These are phyloP conservation scores for Magallana angulata DNA, from an alignment of 1,140 invertebrate genomes.

Conservation along the genomic window DNA sequence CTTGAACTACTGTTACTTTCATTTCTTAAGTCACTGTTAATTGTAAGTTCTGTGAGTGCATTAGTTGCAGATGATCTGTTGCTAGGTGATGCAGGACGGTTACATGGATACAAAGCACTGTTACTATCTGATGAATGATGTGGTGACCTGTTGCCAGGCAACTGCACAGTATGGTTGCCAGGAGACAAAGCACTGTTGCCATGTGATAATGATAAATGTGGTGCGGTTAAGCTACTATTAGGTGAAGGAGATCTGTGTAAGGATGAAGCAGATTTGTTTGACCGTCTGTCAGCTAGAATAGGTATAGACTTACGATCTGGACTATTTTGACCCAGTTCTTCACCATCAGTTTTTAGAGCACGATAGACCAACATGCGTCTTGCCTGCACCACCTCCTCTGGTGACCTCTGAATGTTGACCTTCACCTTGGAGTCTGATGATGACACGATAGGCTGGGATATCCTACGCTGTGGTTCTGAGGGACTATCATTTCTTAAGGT, in stretches of 20 bases:
- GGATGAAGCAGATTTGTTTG: conserved; percentile 40
- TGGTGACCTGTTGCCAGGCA: conserved; percentile 45
- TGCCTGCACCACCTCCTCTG: conserved; percentile 59
- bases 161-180: conserved; percentile 42
- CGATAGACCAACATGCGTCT: conserved; percentile 59
- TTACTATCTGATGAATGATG: conserved; percentile 34
- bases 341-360: conserved; percentile 56
- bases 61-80: conserved; percentile 28
- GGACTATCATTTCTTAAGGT: not conserved
- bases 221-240: conserved; percentile 15
- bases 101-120: conserved; percentile 34
- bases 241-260: conserved; percentile 13
- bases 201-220: conserved; percentile 26
- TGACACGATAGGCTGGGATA: not conserved
- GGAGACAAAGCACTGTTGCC: conserved; percentile 19
- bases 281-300: conserved; percentile 31
- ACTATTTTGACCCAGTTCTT: conserved; percentile 12
- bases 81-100: conserved; percentile 38
- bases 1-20: not conserved
- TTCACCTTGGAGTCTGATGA: conserved; percentile 12
- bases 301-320: conserved; percentile 43
- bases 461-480: conserved; percentile 39
- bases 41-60: not conserved
- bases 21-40: conserved; percentile 14
- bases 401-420: conserved; percentile 32